Evolutionary conservation across 2,113 vertebrate species (phyloP).

Genomic region (Rana temporaria): DNA sequence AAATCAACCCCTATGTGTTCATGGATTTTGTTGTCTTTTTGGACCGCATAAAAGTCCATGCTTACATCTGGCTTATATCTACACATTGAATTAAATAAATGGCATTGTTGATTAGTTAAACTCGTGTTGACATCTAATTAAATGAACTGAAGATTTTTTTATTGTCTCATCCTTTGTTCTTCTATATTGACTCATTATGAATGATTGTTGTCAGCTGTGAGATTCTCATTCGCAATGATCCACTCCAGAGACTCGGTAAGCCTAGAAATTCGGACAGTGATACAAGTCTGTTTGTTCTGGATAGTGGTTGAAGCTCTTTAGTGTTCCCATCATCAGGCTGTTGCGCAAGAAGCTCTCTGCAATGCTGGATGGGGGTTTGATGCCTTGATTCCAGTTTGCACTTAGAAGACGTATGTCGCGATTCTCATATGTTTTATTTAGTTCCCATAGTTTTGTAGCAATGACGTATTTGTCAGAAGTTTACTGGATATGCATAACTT

Average conservation of each 20-base stretch:
- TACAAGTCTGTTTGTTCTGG: neutral
- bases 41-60: no score
- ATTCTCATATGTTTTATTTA: no score
- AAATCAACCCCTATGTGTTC: no score
- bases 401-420: neutral
- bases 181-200: conserved; percentile 12
- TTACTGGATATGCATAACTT: no score
- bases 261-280: conserved; percentile 5
- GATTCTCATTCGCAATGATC: conserved; percentile 10
- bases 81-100: no score
- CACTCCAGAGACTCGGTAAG: neutral
- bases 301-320: neutral
- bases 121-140: neutral
- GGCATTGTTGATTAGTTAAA: neutral
- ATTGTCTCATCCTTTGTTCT: neutral
- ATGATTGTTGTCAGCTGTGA: conserved; percentile 36
- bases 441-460: no score
- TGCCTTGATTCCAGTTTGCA: neutral
- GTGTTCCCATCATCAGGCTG: neutral
- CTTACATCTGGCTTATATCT: no score
- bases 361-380: neutral
- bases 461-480: no score
- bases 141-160: neutral
- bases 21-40: no score
- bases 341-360: neutral